A percentile compares a stretch with the other conserved stretches of the same genome.
Evolutionary conservation across 2,797 vertebrate genomes (phyloP).

Genomic region (Coccyzus lansbergi): DNA sequence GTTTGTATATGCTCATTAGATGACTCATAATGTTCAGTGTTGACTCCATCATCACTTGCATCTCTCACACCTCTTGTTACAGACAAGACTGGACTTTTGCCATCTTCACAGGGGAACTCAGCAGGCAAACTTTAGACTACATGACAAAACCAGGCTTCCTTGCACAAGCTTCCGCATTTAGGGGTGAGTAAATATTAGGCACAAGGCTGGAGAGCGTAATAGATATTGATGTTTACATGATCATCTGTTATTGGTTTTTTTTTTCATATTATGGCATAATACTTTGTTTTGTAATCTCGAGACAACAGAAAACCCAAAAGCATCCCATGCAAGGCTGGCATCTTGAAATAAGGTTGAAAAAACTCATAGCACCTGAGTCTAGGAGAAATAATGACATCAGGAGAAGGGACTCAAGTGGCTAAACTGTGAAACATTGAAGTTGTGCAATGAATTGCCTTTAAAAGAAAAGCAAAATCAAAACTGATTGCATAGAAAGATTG

Average conservation of each 20-base stretch:
- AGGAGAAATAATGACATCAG: not conserved
- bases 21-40: not conserved
- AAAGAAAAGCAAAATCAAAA: not conserved
- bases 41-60: not conserved
- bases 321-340: not conserved
- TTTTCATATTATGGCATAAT: not conserved
- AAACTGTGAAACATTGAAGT: not conserved
- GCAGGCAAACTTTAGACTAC: not conserved
- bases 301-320: not conserved
- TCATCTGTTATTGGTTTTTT: not conserved
- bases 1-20: not conserved
- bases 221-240: not conserved
- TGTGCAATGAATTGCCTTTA: not conserved
- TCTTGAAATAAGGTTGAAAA: not conserved
- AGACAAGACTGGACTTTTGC: not conserved
- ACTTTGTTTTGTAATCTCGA: not conserved
- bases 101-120: not conserved
- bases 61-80: not conserved
- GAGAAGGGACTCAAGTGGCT: not conserved
- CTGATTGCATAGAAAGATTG: not conserved
- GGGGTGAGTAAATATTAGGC: not conserved
- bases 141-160: not conserved
- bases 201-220: not conserved
- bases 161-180: not conserved
- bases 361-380: not conserved